Base-by-base conservation (phyloP, 2,113 vertebrate genomes). In the Falco punctatus region DNA sequence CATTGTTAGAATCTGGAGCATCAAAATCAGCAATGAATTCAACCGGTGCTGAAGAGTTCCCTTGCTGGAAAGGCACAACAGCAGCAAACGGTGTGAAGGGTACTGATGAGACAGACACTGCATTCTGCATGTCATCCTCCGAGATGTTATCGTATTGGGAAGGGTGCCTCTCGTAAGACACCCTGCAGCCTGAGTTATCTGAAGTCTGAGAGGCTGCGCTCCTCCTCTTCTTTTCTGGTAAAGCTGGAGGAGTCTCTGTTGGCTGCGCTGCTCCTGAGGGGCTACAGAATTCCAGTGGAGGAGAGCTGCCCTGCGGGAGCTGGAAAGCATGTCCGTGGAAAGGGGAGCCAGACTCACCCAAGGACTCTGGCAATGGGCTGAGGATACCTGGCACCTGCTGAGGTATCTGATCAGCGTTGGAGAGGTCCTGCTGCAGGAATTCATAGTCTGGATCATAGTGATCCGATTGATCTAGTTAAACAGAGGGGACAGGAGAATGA, bases 401-500 rank as follows among this genome's bases (percentile, higher is more conserved):
- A 83, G 99, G 98, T 93, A 98, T 97, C 71, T 98, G 98, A 57
- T 99, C 99, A 35, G 98, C 96, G 0, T 95, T 98, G 5, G 99
- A 99, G 95, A 99, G 98, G 98, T 99, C 99, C 97, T 99, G 99
- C 97, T 99, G 99, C 61, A 99, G 98, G 98, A 99, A 99, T 97
- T 99, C 99, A 20, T 99, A 99, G 97, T 99, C 99, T 0, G 99
- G 99, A 88, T 99, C 99, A 42, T 99, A 99, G 97, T 99, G 99
- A 98, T 99, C 99, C 92, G 98, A 99, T 94, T 99, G 99, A 98
- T 99, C 99, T 99, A 97, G 9, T 66, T n/a, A 28, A 86, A 90
- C 13, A 86, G 74, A 96, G 46, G 27, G 35, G 27, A 89, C 70
- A 72, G 28, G 5, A 90, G 30, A 81, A 46, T 9, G 4, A 92